Percentiles rank a stretch among this genome's conserved stretches.
Conservation (phyloP, 2,113 vertebrate species). For the Percopsis transmontana region DNA sequence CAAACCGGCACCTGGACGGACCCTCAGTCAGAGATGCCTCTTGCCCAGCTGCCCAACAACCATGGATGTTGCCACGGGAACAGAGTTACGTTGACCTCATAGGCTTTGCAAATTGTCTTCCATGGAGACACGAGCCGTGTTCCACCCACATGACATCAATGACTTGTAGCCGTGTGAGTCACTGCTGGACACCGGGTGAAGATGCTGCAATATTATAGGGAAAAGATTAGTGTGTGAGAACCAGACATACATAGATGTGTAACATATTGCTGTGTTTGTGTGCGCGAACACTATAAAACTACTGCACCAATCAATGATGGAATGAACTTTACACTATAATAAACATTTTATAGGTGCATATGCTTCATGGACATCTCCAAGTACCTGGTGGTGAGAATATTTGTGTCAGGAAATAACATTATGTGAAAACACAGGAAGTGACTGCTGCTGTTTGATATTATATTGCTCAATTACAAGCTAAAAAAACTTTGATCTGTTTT, state of each 20-base stretch:
- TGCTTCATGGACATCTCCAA: constrained; percentile 5
- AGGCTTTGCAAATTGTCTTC: constrained; percentile 44
- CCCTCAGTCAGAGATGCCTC: constrained; percentile 49
- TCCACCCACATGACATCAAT: constrained; percentile 5
- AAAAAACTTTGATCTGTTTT: background rate
- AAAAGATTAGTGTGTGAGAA: background rate
- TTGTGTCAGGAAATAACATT: constrained; percentile 7
- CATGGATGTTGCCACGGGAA: constrained; percentile 63
- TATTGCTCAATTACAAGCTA: constrained; percentile 26
- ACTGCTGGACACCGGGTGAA: background rate
- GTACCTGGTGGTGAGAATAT: constrained; percentile 15
- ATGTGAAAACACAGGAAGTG: constrained; percentile 48
- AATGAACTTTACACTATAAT: constrained; percentile 58
- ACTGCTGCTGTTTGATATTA: constrained; percentile 4
- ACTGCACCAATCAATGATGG: constrained; percentile 22
- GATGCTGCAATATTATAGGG: background rate
- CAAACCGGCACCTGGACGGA: constrained; percentile 51
- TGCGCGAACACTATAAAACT: constrained; percentile 32
- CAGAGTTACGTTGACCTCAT: constrained; percentile 60
- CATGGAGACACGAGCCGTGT: constrained; percentile 13
- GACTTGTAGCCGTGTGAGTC: background rate
- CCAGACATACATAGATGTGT: background rate
- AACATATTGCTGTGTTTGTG: constrained; percentile 33
- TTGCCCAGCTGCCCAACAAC: constrained; percentile 52
- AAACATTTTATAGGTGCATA: constrained; percentile 55